These are phyloP conservation scores for Plebejus melissa DNA, from an alignment of 2,888 invertebrate species.

Conservation along the genomic window DNA sequence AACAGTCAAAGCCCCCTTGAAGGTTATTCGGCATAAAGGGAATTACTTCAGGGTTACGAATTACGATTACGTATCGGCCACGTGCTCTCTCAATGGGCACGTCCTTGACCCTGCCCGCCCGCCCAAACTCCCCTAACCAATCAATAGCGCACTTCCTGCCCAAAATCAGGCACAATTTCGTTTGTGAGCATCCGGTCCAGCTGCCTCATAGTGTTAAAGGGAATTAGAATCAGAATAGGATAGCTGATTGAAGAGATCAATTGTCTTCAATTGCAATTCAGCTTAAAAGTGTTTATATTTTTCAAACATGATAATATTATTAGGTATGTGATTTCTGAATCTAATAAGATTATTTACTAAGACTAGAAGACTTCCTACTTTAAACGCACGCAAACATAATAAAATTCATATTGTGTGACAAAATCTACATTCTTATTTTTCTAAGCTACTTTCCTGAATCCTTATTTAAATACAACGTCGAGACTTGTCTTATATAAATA, in stretches of 20 bases:
- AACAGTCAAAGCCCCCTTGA: constrained; percentile 22
- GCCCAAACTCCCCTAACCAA: constrained; percentile 48
- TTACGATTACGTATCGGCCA: constrained; percentile 76
- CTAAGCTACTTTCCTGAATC: not conserved
- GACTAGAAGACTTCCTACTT: not conserved
- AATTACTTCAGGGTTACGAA: constrained; percentile 62
- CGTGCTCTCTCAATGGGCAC: constrained; percentile 75
- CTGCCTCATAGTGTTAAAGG: not conserved
- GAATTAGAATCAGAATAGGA: not conserved
- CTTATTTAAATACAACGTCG: not conserved
- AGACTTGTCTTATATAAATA: constrained; percentile 27
- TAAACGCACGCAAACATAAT: not conserved
- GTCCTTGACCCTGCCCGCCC: constrained; percentile 70
- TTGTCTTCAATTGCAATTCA: no score
- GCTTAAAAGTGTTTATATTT: not conserved
- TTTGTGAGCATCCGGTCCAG: not conserved
- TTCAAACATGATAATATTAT: not conserved
- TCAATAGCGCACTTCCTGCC: constrained; percentile 56
- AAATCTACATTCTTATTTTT: not conserved
- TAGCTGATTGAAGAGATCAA: not conserved
- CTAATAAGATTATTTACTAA: not conserved
- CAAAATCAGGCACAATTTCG: constrained; percentile 31
- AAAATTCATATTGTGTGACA: not conserved
- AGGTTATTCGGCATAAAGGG: constrained; percentile 26
- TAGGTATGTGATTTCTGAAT: not conserved